Base-by-base conservation (phyloP, 2,113 vertebrate genomes). In the Cercocebus atys region DNA sequence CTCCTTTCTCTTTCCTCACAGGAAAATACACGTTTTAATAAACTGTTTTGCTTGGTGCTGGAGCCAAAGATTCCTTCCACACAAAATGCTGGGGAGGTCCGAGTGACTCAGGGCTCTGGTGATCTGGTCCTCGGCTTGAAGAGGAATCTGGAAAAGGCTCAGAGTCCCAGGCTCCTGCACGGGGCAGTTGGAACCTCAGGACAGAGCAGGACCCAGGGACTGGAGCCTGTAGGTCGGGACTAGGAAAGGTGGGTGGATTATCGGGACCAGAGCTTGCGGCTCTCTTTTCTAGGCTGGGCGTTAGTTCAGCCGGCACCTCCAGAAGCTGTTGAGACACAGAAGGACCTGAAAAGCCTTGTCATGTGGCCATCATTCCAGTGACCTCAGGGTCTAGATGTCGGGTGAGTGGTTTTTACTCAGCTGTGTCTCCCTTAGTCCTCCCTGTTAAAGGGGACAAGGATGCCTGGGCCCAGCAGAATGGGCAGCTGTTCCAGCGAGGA, bases 201-300 rank as follows among this genome's bases (percentile, higher is more conserved):
- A 3, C 2, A 3, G 40, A 45, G 25, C 0, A 11, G 52, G 6
- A 40, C 9, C 0, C 0, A 68, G 45, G 45, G 35, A 18, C 10
- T 0, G 12, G 22, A 4, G 14, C 27, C 47, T 30, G 20, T 22
- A 47, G 20, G 1, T 7, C 3, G 22, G 57, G 55, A 40, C 35
- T 1, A 7, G 30, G 83, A 23, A 17, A 40, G 16, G 3, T 3
- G 22, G 32, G 8, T 23, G 38, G 20, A 17, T 32, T 52, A 30
- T 0, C 0, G 0, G 90, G 23, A 7, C 17, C 0, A 20, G 35
- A 78, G 78, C 3, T 30, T 0, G 3, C n/a, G 9, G 3, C 14
- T 16, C 13, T 70, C 68, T 4, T 8, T 64, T 5, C 13, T 20
- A 20, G n/a, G 11, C 30, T 52, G 73, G 76, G 59, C 12, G 13